Percentiles rank a stretch among this genome's conserved stretches.
Evolutionary conservation across 2,797 vertebrate species (phyloP).

Genomic region (Cephalopachus bancanus): DNA sequence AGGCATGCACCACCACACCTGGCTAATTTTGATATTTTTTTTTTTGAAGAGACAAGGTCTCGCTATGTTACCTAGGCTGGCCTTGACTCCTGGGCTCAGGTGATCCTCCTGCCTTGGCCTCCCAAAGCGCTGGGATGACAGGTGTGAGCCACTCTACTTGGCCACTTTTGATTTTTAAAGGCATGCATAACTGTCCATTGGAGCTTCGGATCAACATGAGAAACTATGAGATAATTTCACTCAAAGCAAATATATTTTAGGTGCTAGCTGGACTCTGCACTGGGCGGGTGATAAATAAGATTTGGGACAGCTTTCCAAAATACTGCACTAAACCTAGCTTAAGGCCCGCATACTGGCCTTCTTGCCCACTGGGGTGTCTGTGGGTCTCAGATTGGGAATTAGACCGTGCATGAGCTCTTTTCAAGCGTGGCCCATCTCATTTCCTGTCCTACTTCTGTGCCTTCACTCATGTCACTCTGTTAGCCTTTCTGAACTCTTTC

Average conservation of each 20-base stretch:
- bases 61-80: too few relatives aligned
- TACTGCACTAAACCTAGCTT: background rate
- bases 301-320: conserved; percentile 29
- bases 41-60: too few relatives aligned
- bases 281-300: background rate
- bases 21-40: too few relatives aligned
- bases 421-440: background rate
- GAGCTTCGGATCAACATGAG: background rate
- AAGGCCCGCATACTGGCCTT: background rate
- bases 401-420: background rate
- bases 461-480: background rate
- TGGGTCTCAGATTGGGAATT: background rate
- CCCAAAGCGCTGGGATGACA: too few relatives aligned
- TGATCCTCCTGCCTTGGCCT: too few relatives aligned
- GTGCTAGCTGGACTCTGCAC: background rate
- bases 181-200: background rate
- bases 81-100: too few relatives aligned
- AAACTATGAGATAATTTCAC: background rate
- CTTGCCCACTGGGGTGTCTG: background rate
- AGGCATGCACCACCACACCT: too few relatives aligned
- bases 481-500: background rate
- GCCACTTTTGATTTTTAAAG: conserved; percentile 45
- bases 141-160: too few relatives aligned
- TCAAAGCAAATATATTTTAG: background rate
- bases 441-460: background rate